Evolutionary conservation across 1,140 invertebrate species (phyloP), one percentile per base, ranked within the genome.

Genomic region (Cecropterus lyciades): DNA sequence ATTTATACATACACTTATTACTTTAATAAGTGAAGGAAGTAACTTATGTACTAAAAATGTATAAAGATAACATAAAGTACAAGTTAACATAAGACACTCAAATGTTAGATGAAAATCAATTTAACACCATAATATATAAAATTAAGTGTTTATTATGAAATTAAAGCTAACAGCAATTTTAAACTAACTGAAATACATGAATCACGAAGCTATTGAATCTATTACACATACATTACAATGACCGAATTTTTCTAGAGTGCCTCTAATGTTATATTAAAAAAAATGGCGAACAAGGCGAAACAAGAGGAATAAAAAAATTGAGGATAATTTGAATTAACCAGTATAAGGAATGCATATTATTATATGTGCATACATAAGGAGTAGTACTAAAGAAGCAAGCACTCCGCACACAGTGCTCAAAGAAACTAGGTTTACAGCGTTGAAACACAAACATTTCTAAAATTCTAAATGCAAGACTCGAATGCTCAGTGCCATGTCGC

Each of bases 361-460:
- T 37, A 51, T 46, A 17, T 42, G 17, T 57, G 53, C 20, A 24
- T 24, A 24, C 20, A 52, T 46, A 70, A 66, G 24, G 24, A 48
- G 59, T 14, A 40, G 46, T n/a, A n/a, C 64, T 60, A 60, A 53
- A 60, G 57, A 60, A 55, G 64, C 57, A 55, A 62, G 56, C 49
- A 33, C 17, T 52, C 67, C 65, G 70, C 67, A 45, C 60, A 59
- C 65, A 79, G 67, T 66, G 65, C 76, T 76, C 76, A 68, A 62
- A 78, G 75, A 80, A 87, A 83, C 81, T 87, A 82, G 86, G 86
- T 89, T 89, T 89, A 89, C 83, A 82, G 69, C 83, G 68, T 77
- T 56, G 70, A 77, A 79, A 86, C 77, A 75, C 86, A 84, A 88
- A 87, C 80, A 87, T 82, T 83, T 80, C 81, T 84, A 80, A 84